A percentile compares a stretch with the other conserved stretches of the same genome.
Evolutionary conservation across 2,888 invertebrate species (phyloP).

Genomic region (Harpalus rufipes): DNA sequence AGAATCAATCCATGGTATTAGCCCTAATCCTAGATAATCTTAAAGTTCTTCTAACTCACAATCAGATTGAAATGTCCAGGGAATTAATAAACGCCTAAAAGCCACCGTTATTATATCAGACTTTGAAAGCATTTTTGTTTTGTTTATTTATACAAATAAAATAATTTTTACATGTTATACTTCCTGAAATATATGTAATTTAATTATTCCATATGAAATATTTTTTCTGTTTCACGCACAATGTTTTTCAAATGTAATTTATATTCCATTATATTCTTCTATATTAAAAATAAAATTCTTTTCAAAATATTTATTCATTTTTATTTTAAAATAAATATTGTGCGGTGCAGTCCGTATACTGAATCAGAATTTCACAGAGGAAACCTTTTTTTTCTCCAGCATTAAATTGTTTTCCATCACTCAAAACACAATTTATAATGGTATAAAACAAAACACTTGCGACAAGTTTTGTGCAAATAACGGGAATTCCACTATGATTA

Average conservation of each 20-base stretch:
- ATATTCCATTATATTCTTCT: not conserved
- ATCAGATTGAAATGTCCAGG: not conserved
- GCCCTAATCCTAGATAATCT: conserved; percentile 35
- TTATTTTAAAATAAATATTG: not conserved
- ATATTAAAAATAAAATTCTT: not conserved
- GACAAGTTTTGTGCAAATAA: conserved; percentile 16
- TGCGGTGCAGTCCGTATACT: not conserved
- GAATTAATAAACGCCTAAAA: not conserved
- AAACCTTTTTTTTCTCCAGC: conserved; percentile 21
- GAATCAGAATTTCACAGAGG: not conserved
- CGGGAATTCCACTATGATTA: not conserved
- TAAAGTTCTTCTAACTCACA: not conserved
- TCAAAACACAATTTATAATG: conserved; percentile 10
- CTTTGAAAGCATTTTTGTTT: no score
- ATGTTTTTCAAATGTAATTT: not conserved
- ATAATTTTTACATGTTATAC: no score
- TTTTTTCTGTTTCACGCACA: no score
- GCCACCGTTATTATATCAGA: no score
- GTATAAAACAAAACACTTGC: conserved; percentile 11
- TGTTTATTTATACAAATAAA: no score
- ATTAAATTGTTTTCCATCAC: conserved; percentile 22
- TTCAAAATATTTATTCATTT: not conserved
- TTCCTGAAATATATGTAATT: not conserved
- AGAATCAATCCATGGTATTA: conserved; percentile 17
- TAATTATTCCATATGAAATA: not conserved